These are phyloP conservation scores for Erythrocercus mccallii DNA, from an alignment of 2,113 vertebrate genomes.

Conservation along the genomic window DNA sequence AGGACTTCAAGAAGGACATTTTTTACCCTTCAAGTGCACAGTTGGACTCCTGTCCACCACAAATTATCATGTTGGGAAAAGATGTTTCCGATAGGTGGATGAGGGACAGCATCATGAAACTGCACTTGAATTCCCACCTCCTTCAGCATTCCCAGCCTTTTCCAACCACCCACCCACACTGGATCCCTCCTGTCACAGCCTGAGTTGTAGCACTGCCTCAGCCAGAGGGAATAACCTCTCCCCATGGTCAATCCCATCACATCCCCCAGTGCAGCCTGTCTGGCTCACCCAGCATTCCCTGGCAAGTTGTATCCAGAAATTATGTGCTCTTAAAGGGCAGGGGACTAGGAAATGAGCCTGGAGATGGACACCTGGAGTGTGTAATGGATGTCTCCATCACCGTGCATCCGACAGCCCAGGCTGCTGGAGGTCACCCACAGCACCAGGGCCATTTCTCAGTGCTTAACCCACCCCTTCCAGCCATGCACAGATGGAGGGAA, in stretches of 20 bases:
- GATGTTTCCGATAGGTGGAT: accelerated
- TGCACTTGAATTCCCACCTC: not conserved
- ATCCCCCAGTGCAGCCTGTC: not conserved
- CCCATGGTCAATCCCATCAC: not conserved
- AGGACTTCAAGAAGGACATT: not conserved
- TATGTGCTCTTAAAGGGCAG: accelerated
- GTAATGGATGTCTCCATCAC: not conserved
- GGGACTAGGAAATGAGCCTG: not conserved
- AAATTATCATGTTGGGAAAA: not conserved
- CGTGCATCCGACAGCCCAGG: not conserved
- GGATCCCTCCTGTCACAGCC: not conserved
- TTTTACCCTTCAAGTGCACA: not conserved
- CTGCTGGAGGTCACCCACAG: not conserved
- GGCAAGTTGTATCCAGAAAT: not conserved
- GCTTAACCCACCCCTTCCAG: not conserved
- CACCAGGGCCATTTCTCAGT: not conserved
- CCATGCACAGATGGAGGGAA: not conserved
- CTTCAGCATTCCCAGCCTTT: not conserved
- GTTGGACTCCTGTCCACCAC: not conserved
- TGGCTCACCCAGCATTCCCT: not conserved
- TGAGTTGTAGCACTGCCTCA: too few species aligned
- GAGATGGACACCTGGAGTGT: not conserved
- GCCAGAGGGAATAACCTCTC: not conserved
- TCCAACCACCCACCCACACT: not conserved
- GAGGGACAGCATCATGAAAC: not conserved